Base-by-base conservation (phyloP, 2,888 invertebrate genomes). In the Camptogramma bilineatum region DNA sequence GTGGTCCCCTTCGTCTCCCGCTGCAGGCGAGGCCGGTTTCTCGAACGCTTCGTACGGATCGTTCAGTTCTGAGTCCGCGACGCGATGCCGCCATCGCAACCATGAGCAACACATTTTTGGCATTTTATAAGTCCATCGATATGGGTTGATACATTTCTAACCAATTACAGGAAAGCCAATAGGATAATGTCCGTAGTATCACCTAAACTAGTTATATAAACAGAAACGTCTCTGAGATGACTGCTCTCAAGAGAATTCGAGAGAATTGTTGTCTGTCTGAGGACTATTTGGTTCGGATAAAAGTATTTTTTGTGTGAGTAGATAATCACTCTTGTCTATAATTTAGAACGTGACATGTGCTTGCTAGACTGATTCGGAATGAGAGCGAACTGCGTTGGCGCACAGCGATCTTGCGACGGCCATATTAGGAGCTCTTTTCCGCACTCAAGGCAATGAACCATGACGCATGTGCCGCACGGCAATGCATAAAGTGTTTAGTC, bases 391-490 rank as follows among this genome's bases (percentile, higher is more conserved):
- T 84, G 89, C 88, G 88, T 89, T 75, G 90, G 89, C 89, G 88
- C 91, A 90, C 90, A 88, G 87, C 83, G 79, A 89, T 84, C 88
- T 83, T 80, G 83, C 78, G 65, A 61, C 44, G 76, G 78, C 92
- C 92, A 88, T 91, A 93, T 91, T 90, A 88, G 91, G 92, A 86
- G 84, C 84, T 85, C 87, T 88, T 88, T 39, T 89, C 86, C 86
- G 87, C 80, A 86, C 78, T 89, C 90, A 90, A 91, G 91, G 91
- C 91, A 89, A 88, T 91, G 91, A 92, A 91, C 92, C 90, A 84
- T 89, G 88, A 90, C 91, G 85, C 87, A 85, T 77, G 79, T 81
- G 70, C 75, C 74, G 73, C 78, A 64, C 63, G 51, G 57, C 56
- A 66, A 61, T 58, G 62, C 69, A 71, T 60, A 28, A 66, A 60